Conservation (phyloP, 2,113 vertebrate genomes). For the Hippocampus comes region DNA sequence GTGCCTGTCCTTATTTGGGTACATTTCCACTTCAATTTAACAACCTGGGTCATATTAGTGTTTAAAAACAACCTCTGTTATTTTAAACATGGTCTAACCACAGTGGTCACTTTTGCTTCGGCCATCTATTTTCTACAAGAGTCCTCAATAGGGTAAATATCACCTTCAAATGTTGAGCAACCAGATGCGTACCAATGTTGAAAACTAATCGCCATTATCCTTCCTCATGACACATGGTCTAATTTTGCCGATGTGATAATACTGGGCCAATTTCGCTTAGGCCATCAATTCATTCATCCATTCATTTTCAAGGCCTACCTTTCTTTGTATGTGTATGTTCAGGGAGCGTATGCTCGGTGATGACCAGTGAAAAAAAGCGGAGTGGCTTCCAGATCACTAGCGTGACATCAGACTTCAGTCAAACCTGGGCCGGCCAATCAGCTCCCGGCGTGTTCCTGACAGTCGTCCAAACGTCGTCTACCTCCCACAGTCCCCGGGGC, state of each 20-base stretch:
- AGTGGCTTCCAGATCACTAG: conserved; percentile 90
- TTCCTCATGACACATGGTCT: not conserved
- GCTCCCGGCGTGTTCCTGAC: conserved; percentile 9
- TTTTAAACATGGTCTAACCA: not conserved
- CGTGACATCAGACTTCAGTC: conserved; percentile 78
- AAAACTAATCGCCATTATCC: not conserved
- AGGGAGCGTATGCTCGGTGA: conserved; percentile 39
- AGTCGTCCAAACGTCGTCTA: conserved; percentile 16
- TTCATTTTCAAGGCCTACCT: not conserved
- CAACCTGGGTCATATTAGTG: not conserved
- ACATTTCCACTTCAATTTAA: not conserved
- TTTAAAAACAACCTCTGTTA: not conserved
- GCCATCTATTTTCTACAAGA: too few species aligned
- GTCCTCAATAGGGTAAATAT: too few species aligned
- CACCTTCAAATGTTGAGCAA: too few species aligned
- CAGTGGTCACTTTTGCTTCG: too few species aligned
- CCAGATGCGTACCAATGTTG: not conserved
- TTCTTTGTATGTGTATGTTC: conserved; percentile 9
- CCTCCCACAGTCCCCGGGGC: conserved; percentile 27
- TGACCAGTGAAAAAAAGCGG: conserved; percentile 80
- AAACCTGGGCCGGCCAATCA: conserved; percentile 27
- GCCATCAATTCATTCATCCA: not conserved
- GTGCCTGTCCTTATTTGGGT: not conserved
- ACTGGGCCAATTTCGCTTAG: not conserved
- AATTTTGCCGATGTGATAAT: not conserved